Conservation (phyloP, 2,797 vertebrate species). For the Propithecus deckenii region DNA sequence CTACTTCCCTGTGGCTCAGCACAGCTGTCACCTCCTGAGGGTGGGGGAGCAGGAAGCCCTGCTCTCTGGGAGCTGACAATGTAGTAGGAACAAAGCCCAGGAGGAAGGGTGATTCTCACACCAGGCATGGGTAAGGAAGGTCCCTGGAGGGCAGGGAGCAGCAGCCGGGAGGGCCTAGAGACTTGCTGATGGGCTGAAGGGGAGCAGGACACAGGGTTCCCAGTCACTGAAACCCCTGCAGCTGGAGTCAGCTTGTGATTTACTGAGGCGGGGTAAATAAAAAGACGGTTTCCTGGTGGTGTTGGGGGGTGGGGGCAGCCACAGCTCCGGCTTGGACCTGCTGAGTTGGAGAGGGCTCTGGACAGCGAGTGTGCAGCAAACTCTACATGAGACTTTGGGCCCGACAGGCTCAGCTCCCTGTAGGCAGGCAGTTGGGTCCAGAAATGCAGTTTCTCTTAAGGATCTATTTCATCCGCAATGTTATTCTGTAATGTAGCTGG, state of each 20-base stretch:
- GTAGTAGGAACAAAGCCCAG: neutral
- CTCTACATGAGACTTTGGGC: neutral
- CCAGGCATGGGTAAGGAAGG: rapidly evolving
- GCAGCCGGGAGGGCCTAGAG: neutral
- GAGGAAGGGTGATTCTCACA: rapidly evolving
- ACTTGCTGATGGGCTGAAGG: neutral
- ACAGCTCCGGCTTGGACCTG: neutral
- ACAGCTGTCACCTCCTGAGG: neutral
- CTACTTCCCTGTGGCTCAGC: neutral
- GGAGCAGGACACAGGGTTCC: too few relatives aligned
- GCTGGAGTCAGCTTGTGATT: neutral
- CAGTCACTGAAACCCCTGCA: neutral
- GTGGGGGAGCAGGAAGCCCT: neutral
- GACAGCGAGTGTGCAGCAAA: rapidly evolving
- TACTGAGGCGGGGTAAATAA: too few relatives aligned
- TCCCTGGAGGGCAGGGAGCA: neutral
- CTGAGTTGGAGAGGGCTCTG: too few relatives aligned
- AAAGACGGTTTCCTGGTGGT: rapidly evolving
- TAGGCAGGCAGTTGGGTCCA: too few relatives aligned
- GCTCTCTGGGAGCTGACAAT: neutral
- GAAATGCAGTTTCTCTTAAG: neutral
- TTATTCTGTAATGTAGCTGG: neutral
- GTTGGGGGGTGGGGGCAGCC: neutral
- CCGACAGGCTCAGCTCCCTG: neutral
- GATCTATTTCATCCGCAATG: too few relatives aligned